A percentile compares a stretch with the other conserved stretches of the same genome.
These are phyloP conservation scores for Pagetopsis macropterus DNA, from an alignment of 2,797 vertebrate species.

Conservation along the genomic window DNA sequence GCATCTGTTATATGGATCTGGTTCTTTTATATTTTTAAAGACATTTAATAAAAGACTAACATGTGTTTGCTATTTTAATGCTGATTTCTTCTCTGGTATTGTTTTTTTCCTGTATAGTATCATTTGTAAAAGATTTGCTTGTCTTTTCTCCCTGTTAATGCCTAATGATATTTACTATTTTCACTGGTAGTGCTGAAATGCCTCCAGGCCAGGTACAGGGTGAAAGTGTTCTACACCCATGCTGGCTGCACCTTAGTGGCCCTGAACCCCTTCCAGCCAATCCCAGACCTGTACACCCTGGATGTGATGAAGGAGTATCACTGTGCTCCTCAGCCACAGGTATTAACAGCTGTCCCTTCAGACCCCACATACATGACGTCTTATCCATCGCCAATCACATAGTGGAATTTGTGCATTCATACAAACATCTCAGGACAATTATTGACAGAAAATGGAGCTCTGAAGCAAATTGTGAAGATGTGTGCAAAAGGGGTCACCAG, in stretches of 20 bases:
- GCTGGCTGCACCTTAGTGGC: conserved; percentile 97
- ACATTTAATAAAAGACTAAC: background rate
- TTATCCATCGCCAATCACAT: no score
- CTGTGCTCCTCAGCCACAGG: conserved; percentile 88
- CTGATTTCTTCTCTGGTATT: background rate
- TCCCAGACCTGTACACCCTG: conserved; percentile 89
- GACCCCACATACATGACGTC: no score
- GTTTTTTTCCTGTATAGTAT: background rate
- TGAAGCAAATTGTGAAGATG: no score
- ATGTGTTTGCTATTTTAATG: background rate
- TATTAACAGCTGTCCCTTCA: conserved; percentile 62
- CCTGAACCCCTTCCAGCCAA: conserved; percentile 93
- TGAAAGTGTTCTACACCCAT: conserved; percentile 91
- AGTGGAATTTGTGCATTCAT: no score
- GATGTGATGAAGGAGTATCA: conserved; percentile 95
- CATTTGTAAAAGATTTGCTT: background rate
- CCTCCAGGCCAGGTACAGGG: conserved; percentile 91
- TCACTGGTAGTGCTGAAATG: conserved; percentile 90
- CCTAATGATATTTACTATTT: conserved; percentile 26
- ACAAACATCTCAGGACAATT: no score
- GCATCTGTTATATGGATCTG: background rate
- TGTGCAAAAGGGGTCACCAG: no score
- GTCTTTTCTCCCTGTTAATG: background rate
- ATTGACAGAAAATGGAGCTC: no score
- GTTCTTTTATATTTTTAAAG: background rate